Evolutionary conservation across 2,888 invertebrate genomes (phyloP).

Genomic region (Crepidodera aurea): DNA sequence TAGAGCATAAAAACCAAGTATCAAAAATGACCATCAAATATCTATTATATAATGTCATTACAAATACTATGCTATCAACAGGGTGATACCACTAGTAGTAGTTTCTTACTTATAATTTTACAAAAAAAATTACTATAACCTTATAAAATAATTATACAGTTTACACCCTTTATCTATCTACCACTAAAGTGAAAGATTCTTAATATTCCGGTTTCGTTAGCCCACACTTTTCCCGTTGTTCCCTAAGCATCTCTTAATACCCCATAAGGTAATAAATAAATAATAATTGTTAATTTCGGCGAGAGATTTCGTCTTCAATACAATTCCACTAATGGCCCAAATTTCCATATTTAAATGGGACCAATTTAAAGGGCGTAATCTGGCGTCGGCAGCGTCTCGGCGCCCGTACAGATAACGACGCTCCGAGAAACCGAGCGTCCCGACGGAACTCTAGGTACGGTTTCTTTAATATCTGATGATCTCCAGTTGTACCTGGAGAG

Average conservation of each 20-base stretch:
- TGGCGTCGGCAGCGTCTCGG: conserved; percentile 42
- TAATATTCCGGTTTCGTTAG: not conserved
- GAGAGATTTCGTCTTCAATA: conserved; percentile 44
- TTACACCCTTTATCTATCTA: no score
- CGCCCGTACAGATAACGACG: conserved; percentile 44
- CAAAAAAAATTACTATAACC: no score
- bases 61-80: no score
- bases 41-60: no score
- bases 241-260: conserved; percentile 28
- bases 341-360: conserved; percentile 53
- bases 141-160: no score
- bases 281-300: conserved; percentile 45
- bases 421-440: conserved; percentile 14
- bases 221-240: not conserved
- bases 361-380: conserved; percentile 53
- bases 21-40: no score
- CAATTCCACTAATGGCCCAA: conserved; percentile 47
- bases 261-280: conserved; percentile 43
- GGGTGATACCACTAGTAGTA: no score
- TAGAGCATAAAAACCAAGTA: no score
- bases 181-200: not conserved
- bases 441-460: conserved; percentile 4
- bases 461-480: not conserved
- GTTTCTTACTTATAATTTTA: no score
- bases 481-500: not conserved